Conservation (phyloP, 1,140 invertebrate species). For the Drosophila bocki region DNA sequence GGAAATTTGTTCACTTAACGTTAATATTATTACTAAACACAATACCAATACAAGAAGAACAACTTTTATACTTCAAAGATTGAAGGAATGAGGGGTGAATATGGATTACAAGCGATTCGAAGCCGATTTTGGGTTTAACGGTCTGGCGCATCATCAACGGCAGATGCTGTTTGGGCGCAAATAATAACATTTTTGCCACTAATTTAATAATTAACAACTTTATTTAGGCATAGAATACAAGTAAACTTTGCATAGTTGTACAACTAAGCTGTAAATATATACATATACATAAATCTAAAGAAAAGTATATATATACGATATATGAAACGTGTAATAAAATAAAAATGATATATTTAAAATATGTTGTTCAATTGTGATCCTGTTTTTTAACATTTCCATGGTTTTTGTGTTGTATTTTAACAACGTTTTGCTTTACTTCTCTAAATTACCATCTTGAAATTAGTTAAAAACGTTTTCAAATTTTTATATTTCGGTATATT, state of each 20-base stretch:
- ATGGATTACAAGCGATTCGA: constrained; percentile 35
- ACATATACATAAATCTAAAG: constrained; percentile 66
- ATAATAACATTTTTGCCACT: constrained; percentile 70
- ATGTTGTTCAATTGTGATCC: constrained; percentile 25
- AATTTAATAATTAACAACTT: constrained; percentile 69
- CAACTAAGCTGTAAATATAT: constrained; percentile 77
- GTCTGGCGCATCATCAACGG: constrained; percentile 16
- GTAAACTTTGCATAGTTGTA: constrained; percentile 69
- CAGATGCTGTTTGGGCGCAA: constrained; percentile 36
- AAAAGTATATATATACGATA: constrained; percentile 75
- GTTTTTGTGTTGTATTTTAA: background rate
- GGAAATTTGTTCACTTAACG: constrained; percentile 49
- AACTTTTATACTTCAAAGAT: constrained; percentile 64
- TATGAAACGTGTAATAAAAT: constrained; percentile 79
- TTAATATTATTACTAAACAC: constrained; percentile 55
- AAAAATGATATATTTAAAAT: constrained; percentile 82
- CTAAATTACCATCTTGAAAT: background rate
- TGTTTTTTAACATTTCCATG: background rate
- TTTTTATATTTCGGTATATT: too few species aligned
- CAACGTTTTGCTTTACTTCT: background rate
- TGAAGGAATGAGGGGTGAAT: constrained; percentile 43
- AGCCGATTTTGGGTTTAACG: constrained; percentile 14
- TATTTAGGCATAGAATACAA: constrained; percentile 65
- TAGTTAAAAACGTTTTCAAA: background rate
- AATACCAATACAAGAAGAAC: constrained; percentile 20